These are phyloP conservation scores for Astyanax mexicanus DNA, from an alignment of 2,797 vertebrate species.

Conservation along the genomic window DNA sequence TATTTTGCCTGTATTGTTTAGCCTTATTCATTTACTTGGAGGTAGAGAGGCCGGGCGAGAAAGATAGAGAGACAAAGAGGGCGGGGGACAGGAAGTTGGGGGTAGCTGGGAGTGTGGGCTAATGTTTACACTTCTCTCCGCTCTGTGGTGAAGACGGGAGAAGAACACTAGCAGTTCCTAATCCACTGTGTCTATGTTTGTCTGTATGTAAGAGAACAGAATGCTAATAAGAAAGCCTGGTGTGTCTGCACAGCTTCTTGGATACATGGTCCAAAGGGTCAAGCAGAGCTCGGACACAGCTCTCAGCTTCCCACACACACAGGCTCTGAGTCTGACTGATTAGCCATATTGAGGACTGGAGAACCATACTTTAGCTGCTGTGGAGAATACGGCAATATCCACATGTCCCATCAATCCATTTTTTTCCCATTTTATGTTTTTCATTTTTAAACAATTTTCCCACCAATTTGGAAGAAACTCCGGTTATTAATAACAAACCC, in stretches of 20 bases:
- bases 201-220: not conserved
- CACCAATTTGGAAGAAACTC: no score
- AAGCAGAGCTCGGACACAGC: not conserved
- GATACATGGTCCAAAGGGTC: not conserved
- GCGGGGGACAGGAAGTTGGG: not conserved
- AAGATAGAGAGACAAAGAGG: no score
- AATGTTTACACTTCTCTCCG: constrained; percentile 6
- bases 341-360: no score
- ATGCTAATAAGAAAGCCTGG: not conserved
- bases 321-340: no score
- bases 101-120: constrained; percentile 8
- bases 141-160: not conserved
- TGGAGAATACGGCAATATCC: no score
- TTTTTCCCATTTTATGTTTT: no score
- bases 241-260: not conserved
- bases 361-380: no score
- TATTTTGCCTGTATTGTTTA: no score
- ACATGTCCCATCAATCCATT: no score
- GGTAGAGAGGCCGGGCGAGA: not conserved
- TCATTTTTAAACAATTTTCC: no score
- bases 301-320: not conserved
- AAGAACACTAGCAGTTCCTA: not conserved
- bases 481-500: no score
- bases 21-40: no score
- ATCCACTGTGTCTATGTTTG: not conserved